Conservation (phyloP, 2,113 vertebrate species). For the Ictalurus punctatus region DNA sequence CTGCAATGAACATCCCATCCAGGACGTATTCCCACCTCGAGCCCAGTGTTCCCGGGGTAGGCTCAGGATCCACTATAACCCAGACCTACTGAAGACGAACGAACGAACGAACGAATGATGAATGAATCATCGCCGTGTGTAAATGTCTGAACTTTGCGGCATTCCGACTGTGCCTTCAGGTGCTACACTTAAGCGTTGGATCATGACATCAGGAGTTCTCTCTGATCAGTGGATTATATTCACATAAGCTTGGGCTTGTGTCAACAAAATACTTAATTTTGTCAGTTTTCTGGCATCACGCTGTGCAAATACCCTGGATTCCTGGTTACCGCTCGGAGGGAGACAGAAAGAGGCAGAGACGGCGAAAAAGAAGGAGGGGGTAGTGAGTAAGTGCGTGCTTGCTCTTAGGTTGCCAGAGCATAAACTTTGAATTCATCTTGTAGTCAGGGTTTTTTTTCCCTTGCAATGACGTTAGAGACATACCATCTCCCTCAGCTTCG, state of each 20-base stretch:
- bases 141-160: not conserved
- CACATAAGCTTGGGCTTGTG: conserved; percentile 29
- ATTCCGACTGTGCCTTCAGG: conserved; percentile 8
- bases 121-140: not conserved
- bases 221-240: conserved; percentile 50
- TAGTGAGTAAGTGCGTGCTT: conserved; percentile 35
- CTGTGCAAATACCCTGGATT: conserved; percentile 48
- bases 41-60: not conserved
- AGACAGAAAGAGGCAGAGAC: conserved; percentile 22
- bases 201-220: conserved; percentile 19
- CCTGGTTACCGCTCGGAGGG: conserved; percentile 47
- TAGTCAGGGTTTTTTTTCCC: conserved; percentile 10
- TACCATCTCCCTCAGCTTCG: conserved; percentile 23
- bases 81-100: not conserved
- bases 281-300: conserved; percentile 49
- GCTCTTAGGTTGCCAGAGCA: conserved; percentile 45
- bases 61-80: not conserved
- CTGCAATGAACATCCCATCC: not conserved
- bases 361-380: conserved; percentile 43
- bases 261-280: conserved; percentile 51
- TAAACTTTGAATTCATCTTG: conserved; percentile 47
- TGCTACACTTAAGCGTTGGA: not conserved
- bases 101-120: not conserved
- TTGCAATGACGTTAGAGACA: conserved; percentile 38
- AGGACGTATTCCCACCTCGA: not conserved